Evolutionary conservation across 2,797 vertebrate species (phyloP).

Genomic region (Balearica regulorum): DNA sequence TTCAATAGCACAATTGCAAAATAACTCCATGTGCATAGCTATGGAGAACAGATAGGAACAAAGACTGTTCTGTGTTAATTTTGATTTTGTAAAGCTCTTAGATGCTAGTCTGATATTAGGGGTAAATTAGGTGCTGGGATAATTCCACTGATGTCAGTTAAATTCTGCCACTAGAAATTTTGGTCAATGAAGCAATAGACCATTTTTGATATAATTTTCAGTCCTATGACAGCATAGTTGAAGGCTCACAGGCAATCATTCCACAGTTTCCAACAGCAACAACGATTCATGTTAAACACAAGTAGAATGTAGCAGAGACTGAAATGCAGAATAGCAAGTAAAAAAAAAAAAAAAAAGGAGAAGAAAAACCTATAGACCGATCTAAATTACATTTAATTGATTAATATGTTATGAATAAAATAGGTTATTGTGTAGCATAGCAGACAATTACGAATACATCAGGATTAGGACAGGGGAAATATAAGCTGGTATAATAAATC

Average conservation of each 20-base stretch:
- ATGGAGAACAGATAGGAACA: not conserved
- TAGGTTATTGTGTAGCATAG: not conserved
- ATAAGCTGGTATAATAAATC: not conserved
- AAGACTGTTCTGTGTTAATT: not conserved
- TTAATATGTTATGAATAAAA: not conserved
- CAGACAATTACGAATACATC: not conserved
- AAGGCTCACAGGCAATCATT: not conserved
- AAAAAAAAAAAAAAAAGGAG: rapidly evolving
- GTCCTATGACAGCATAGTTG: not conserved
- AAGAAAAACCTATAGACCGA: not conserved
- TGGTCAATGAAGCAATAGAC: not conserved
- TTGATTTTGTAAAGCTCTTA: not conserved
- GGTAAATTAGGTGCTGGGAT: not conserved
- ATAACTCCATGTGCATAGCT: not conserved
- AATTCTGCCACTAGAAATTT: not conserved
- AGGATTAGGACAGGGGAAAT: not conserved
- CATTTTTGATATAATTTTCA: not conserved
- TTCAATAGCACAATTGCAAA: not conserved
- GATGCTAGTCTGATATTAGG: not conserved
- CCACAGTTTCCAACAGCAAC: not conserved
- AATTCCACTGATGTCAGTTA: not conserved
- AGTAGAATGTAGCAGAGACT: not conserved
- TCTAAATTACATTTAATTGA: not conserved
- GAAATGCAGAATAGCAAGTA: not conserved
- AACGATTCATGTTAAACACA: not conserved